Percentiles rank a stretch among this genome's conserved stretches.
Conservation (phyloP, 2,113 vertebrate species). For the Empidonax traillii region DNA sequence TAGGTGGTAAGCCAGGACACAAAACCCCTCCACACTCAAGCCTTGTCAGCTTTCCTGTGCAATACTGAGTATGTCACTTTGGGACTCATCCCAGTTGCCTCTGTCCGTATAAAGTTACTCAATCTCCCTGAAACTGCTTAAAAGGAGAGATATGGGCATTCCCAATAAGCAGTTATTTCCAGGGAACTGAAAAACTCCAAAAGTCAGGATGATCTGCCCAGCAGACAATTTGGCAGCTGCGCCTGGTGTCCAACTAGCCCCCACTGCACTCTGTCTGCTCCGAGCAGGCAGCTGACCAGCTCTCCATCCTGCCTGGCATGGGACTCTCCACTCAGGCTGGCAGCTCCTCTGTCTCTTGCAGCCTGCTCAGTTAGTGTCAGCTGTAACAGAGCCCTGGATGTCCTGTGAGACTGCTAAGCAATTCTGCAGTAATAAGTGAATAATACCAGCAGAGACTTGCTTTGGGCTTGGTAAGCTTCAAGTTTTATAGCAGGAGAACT, state of each 20-base stretch:
- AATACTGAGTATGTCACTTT: rapidly evolving
- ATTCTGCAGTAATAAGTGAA: neutral
- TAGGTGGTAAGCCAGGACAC: neutral
- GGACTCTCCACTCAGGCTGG: neutral
- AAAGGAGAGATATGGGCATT: neutral
- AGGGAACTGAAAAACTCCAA: neutral
- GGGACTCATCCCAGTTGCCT: neutral
- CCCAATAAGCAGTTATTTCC: neutral
- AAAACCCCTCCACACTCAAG: rapidly evolving
- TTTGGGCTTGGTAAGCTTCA: neutral
- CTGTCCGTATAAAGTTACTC: neutral
- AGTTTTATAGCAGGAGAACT: neutral
- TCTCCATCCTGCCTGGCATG: neutral
- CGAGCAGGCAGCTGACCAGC: rapidly evolving
- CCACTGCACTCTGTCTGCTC: rapidly evolving
- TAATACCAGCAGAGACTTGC: neutral
- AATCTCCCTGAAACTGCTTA: neutral
- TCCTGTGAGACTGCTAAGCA: neutral
- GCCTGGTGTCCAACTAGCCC: rapidly evolving
- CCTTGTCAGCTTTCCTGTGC: neutral
- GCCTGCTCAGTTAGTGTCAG: rapidly evolving
- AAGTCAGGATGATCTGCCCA: neutral
- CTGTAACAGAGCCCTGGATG: neutral
- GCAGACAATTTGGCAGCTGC: neutral
- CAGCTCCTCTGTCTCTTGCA: neutral